Conservation (phyloP, 2,888 invertebrate species). For the Cheiracanthium punctorium region DNA sequence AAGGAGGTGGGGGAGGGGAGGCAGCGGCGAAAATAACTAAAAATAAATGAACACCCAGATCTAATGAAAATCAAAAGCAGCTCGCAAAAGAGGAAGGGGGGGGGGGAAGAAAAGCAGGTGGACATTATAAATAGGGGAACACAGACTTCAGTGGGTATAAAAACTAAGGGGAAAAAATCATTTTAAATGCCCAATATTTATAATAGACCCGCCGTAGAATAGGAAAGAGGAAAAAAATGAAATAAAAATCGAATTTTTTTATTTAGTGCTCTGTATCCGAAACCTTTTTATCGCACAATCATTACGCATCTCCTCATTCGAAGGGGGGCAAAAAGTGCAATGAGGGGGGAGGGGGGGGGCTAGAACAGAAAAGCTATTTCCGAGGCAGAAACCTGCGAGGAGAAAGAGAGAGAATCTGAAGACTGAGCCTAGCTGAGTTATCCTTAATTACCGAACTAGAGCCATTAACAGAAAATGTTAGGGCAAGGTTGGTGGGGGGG, state of each 20-base stretch:
- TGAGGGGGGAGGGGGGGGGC: constrained; percentile 16
- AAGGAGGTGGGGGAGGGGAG: not conserved
- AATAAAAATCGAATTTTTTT: constrained; percentile 44
- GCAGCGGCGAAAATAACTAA: constrained; percentile 45
- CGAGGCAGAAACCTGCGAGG: constrained; percentile 23
- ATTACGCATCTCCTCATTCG: constrained; percentile 42
- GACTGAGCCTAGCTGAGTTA: constrained; percentile 39
- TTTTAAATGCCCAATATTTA: constrained; percentile 59
- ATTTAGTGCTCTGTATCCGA: constrained; percentile 34
- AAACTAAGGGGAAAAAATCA: constrained; percentile 26
- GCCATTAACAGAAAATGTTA: constrained; percentile 64
- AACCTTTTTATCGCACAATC: constrained; percentile 64
- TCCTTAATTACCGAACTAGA: constrained; percentile 52
- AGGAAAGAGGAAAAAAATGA: constrained; percentile 21
- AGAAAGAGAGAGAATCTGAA: constrained; percentile 14
- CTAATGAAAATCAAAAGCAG: constrained; percentile 63
- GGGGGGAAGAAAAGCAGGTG: constrained; percentile 20
- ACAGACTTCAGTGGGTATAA: not conserved
- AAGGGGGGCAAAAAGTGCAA: constrained; percentile 18
- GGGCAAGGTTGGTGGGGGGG: constrained; percentile 18
- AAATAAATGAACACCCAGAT: constrained; percentile 52
- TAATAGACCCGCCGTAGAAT: constrained; percentile 44
- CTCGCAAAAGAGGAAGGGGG: not conserved
- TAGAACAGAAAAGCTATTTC: constrained; percentile 56
- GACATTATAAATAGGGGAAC: constrained; percentile 56